Conservation (phyloP, 1,140 invertebrate species). For the Nasonia giraulti region DNA sequence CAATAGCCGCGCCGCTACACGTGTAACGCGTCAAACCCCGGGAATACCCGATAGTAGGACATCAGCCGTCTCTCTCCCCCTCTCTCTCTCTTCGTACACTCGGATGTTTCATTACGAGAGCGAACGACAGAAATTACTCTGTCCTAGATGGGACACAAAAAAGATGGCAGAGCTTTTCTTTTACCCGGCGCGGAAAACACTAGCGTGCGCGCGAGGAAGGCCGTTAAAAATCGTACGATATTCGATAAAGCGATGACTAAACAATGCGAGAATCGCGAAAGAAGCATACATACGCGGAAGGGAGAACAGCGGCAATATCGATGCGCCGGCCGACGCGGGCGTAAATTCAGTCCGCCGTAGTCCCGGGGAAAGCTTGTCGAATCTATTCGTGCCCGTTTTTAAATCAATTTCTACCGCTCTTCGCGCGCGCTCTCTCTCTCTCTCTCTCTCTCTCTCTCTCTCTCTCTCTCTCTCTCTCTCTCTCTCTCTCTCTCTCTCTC, state of each 20-base stretch:
- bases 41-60: neutral
- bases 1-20: neutral
- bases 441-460: neutral
- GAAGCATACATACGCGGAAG: neutral
- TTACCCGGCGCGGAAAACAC: neutral
- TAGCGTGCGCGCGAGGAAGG: neutral
- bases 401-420: constrained; percentile 23
- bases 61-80: neutral
- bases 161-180: neutral
- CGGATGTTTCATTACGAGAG: neutral
- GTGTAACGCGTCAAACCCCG: neutral
- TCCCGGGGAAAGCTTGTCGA: constrained; percentile 18
- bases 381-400: constrained; percentile 27
- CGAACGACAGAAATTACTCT: constrained; percentile 9
- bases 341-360: constrained; percentile 13
- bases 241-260: constrained; percentile 35
- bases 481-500: no score
- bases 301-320: constrained; percentile 9
- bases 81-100: neutral
- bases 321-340: neutral
- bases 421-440: neutral
- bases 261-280: constrained; percentile 18
- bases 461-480: neutral
- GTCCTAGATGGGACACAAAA: neutral
- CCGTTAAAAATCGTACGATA: constrained; percentile 10